Conservation (phyloP, 37 sponge, comb jelly and placozoan species). For the Petrosia ficiformis region DNA sequence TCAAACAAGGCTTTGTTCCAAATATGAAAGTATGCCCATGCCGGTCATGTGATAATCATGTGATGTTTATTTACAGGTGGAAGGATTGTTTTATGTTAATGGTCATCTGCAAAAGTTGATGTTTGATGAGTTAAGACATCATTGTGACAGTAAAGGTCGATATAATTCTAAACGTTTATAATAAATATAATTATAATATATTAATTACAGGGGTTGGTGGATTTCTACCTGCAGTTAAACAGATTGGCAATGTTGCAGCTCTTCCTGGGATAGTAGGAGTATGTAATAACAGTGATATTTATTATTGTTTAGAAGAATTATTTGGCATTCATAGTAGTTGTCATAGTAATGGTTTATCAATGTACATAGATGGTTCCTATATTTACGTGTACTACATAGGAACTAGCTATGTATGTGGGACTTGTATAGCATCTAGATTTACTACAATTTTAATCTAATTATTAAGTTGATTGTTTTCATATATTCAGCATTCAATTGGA, state of each 20-base stretch:
- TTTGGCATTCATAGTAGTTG: no score
- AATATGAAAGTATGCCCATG: slow-evolving; percentile 86
- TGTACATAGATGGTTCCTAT: no score
- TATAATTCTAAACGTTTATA: background rate
- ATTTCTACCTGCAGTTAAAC: slow-evolving; percentile 95
- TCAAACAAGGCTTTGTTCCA: slow-evolving; percentile 97
- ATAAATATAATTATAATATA: no score
- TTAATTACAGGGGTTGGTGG: slow-evolving; percentile 87
- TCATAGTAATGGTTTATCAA: no score
- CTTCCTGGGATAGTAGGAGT: slow-evolving; percentile 96
- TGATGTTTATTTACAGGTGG: slow-evolving; percentile 60
- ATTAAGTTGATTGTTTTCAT: no score
- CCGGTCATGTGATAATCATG: background rate
- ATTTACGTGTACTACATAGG: no score
- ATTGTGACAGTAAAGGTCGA: slow-evolving; percentile 66
- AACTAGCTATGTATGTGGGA: no score
- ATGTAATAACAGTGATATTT: background rate
- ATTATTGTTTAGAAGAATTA: background rate
- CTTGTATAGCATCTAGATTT: no score
- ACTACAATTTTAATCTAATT: no score
- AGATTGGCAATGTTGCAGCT: slow-evolving; percentile 96
- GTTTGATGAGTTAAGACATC: slow-evolving; percentile 93
- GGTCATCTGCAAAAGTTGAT: slow-evolving; percentile 81
- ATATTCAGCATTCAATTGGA: slow-evolving; percentile 81
- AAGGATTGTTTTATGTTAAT: slow-evolving; percentile 95